Evolutionary conservation across 2,888 invertebrate genomes (phyloP), one percentile per base, ranked within the genome.

Genomic region (Oscheius sp.): DNA sequence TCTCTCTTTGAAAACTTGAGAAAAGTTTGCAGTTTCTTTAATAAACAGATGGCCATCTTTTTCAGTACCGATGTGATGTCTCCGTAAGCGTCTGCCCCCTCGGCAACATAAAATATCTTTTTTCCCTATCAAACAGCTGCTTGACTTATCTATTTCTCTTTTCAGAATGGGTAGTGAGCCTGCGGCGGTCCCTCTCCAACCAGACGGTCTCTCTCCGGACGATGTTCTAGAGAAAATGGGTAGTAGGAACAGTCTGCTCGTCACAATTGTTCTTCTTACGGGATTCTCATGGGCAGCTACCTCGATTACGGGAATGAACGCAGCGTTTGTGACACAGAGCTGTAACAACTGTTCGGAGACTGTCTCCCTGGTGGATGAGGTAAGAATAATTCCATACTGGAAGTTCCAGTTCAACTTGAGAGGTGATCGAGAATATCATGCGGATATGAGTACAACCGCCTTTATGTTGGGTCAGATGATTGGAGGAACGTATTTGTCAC

Each of bases 381-480:
- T 73, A 47, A 73, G n/a, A 7, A 4, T 42, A 21, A 21, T 32
- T 21, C 13, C 21, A 55, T 2, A 53, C 13, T 32, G 10, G 57
- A 35, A n/a, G 21, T 32, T 50, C 42, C 42, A 76, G 76, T 76
- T 76, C 33, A 35, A 73, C n/a, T 59, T 76, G 47, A 10, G 53
- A 33, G 70, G 60, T 4, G 68, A 68, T 10, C 35, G 37, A 13
- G 68, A 73, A 11, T 76, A 73, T 29, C 73, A 73, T 9, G 70
- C 70, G 7, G 73, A 70, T 37, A 53, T 68, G 63, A 58, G 62
- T 5, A 76, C 76, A 1, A 68, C 76, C 2, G 70, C 70, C 7
- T 76, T 71, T 55, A 76, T 76, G 76, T n/a, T 71, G 3, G 76
- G 76, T 4, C 73, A 76, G 35, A 76, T 76, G 76, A 51, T 73